Base-by-base conservation (phyloP, 2,888 invertebrate species). In the Mechanitis mazaeus region DNA sequence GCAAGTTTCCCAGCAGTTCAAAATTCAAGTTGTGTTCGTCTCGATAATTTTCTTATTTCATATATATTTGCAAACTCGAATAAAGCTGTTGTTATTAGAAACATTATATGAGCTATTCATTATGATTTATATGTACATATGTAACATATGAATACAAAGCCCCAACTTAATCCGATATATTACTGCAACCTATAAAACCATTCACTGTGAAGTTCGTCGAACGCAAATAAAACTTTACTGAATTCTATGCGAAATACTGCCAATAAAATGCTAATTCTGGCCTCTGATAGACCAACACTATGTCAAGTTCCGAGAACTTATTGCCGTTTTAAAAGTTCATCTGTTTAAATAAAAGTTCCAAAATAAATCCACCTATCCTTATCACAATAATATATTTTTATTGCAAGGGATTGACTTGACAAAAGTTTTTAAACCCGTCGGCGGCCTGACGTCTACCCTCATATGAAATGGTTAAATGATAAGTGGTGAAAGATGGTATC, bases 181-280 rank as follows among this genome's bases (percentile, higher is more conserved):
- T 9, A 50, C 28, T 31, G 28, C 50, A 31, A 31, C 50, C 42
- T 50, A 11, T 50, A 50, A 31, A 50, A 50, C 50, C 42, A 9
- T 28, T 50, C 31, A 28, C 31, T 50, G 31, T 9, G 5, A 12
- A 20, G 47, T 47, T 20, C 20, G 2, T 50, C 31, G 50, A 31
- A 31, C 31, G 28, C 31, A 50, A 50, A 50, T 11, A 50, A 50
- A 50, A 50, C 50, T 50, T 50, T 31, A 50, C 31, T 31, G 50
- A 50, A 50, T 50, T 2, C 7, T 50, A 50, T 50, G 50, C 50
- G 31, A 50, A 50, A 31, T 50, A 50, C 31, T 31, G 50, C 50
- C 50, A 50, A 50, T 50, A 50, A 50, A 50, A 50, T 50, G 50
- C 50, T 50, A 31, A 50, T 50, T 47, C 31, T 31, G 3, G 50